Conservation (phyloP, 1,140 invertebrate genomes). For the Drosophila lacteicornis region DNA sequence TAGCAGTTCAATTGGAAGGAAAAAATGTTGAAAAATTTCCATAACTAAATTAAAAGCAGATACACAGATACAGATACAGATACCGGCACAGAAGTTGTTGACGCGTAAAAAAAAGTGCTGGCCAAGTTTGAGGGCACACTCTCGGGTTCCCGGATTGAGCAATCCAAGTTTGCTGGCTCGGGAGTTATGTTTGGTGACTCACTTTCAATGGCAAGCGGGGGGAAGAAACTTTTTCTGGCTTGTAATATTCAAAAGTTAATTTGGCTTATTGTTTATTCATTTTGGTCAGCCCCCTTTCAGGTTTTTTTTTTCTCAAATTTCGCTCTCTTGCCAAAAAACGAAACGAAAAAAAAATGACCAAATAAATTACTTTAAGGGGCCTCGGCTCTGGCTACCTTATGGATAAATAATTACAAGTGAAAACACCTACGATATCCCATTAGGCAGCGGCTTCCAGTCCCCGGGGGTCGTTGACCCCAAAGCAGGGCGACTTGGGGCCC, state of each 20-base stretch:
- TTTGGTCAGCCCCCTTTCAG: constrained; percentile 41
- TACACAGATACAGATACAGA: background rate
- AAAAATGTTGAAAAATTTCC: constrained; percentile 9
- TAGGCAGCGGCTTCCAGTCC: constrained; percentile 27
- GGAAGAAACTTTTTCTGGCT: constrained; percentile 9
- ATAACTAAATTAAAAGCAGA: constrained; percentile 17
- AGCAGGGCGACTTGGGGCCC: constrained; percentile 22
- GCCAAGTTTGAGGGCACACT: constrained; percentile 18
- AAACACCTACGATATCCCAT: constrained; percentile 73
- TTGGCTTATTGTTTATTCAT: constrained; percentile 75
- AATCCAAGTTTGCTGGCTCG: constrained; percentile 12
- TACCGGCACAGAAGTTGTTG: constrained; percentile 9
- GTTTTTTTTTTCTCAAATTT: constrained; percentile 25
- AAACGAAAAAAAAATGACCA: constrained; percentile 54
- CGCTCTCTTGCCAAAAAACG: constrained; percentile 4
- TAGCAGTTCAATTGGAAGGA: constrained; percentile 15
- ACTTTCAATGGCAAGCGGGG: background rate
- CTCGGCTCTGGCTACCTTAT: constrained; percentile 46
- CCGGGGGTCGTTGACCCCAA: constrained; percentile 57
- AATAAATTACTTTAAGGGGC: constrained; percentile 31
- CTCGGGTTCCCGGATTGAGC: constrained; percentile 27
- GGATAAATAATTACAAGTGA: constrained; percentile 80
- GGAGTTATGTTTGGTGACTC: constrained; percentile 23
- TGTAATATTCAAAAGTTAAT: constrained; percentile 73
- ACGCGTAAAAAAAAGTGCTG: constrained; percentile 28